phyloP scores from a whole-genome alignment of 2,113 vertebrate species.

The Scartelaos histophorus region DNA sequence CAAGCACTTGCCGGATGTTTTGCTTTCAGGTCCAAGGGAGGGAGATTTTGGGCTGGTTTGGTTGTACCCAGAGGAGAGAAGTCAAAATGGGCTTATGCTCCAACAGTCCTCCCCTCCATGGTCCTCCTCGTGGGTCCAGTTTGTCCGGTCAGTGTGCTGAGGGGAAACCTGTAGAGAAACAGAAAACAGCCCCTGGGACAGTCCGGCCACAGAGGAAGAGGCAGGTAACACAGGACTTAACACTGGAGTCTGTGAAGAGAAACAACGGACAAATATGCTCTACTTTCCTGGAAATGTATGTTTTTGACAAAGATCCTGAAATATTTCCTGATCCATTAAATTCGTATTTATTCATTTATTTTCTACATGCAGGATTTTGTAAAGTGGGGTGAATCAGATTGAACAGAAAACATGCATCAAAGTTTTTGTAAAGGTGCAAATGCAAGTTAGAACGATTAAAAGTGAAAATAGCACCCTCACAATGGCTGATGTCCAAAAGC shows the following conservation, averaged over 20 bases:
- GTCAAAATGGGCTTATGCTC: conserved; percentile 46
- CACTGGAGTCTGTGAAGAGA: background rate
- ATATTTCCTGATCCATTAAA: no score
- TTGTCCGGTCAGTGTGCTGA: conserved; percentile 39
- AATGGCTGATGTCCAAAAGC: no score
- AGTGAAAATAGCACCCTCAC: no score
- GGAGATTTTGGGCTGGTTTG: conserved; percentile 28
- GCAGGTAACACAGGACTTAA: conserved; percentile 12
- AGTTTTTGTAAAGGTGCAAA: no score
- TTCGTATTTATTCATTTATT: no score
- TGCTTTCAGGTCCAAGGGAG: conserved; percentile 30
- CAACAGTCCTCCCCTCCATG: conserved; percentile 31
- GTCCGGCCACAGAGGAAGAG: conserved; percentile 52
- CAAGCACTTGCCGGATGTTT: conserved; percentile 40
- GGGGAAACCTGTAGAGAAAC: conserved; percentile 66
- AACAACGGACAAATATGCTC: background rate
- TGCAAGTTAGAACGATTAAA: no score
- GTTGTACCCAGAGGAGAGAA: conserved; percentile 56
- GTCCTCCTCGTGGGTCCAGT: conserved; percentile 36
- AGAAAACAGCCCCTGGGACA: conserved; percentile 51
- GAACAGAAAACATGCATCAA: no score
- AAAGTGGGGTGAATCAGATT: no score
- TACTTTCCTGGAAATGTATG: no score
- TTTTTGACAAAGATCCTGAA: no score
- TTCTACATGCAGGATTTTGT: no score